Percentiles rank a stretch among this genome's conserved stretches.
These are phyloP conservation scores for Heteropelma amictum DNA, from an alignment of 2,888 invertebrate genomes.

Conservation along the genomic window DNA sequence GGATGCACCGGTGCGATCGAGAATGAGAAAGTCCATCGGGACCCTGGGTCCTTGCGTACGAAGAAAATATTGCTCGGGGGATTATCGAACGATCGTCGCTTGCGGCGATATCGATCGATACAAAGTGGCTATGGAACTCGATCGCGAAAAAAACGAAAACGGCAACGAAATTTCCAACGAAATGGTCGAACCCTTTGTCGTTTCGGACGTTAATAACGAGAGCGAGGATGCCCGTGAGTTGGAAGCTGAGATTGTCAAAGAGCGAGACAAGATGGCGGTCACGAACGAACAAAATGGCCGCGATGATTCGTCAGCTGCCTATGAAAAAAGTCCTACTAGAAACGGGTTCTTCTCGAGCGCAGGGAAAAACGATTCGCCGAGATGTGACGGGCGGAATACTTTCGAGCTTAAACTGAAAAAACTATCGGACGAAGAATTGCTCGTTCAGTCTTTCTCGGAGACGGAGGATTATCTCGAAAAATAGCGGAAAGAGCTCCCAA, in stretches of 20 bases:
- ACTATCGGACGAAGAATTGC: constrained; percentile 11
- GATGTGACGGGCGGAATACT: constrained; percentile 14
- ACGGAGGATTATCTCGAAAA: constrained; percentile 3
- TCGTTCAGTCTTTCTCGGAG: constrained; percentile 34
- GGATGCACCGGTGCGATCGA: too few relatives aligned
- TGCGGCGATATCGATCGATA: background rate
- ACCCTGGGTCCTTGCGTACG: constrained; percentile 1
- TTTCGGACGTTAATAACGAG: background rate
- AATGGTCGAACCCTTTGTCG: constrained; percentile 3
- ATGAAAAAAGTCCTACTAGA: background rate
- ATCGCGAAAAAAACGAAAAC: background rate
- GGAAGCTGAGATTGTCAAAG: background rate
- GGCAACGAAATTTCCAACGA: background rate
- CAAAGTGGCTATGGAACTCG: background rate
- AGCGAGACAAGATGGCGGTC: background rate
- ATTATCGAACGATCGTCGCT: background rate
- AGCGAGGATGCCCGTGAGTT: constrained; percentile 16
- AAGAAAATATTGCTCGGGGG: background rate
- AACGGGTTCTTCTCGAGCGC: background rate
- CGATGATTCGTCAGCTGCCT: background rate
- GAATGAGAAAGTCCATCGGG: too few relatives aligned
- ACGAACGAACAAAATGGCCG: background rate
- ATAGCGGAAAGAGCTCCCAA: background rate
- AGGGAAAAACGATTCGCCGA: background rate
- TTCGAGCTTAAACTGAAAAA: background rate